Evolutionary conservation across 2,797 vertebrate genomes (phyloP).

Genomic region (Meda fulgida): DNA sequence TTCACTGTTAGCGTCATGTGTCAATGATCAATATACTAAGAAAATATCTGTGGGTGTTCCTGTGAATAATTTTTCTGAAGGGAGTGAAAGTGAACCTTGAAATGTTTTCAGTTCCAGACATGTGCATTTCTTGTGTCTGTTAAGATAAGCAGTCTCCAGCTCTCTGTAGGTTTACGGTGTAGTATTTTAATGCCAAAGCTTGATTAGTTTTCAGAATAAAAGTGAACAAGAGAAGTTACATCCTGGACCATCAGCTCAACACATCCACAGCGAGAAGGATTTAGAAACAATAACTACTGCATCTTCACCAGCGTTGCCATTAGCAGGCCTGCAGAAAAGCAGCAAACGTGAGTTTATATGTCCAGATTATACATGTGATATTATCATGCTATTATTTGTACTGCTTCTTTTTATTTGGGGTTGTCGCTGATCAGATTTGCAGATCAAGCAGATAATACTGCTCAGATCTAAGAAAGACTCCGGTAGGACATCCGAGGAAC

Average conservation of each 20-base stretch:
- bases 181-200: neutral
- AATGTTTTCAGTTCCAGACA: constrained; percentile 32
- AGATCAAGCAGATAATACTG: constrained; percentile 35
- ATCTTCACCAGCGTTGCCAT: neutral
- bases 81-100: constrained; percentile 41
- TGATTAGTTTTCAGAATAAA: constrained; percentile 40
- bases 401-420: neutral
- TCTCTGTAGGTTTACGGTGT: neutral
- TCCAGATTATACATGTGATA: neutral
- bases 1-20: neutral
- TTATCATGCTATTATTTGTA: neutral
- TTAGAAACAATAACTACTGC: constrained; percentile 27
- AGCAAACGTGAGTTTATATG: constrained; percentile 23
- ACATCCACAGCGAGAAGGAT: constrained; percentile 25
- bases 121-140: constrained; percentile 13
- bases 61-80: constrained; percentile 36
- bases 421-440: constrained; percentile 40
- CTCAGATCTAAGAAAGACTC: constrained; percentile 21
- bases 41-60: constrained; percentile 47
- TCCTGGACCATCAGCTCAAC: constrained; percentile 18
- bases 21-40: constrained; percentile 4
- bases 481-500: constrained; percentile 1
- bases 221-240: constrained; percentile 4
- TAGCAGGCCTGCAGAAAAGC: constrained; percentile 13
- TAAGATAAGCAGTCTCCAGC: neutral